Evolutionary conservation across 1,140 invertebrate genomes (phyloP).

Genomic region (Cyphomyrmex costatus): DNA sequence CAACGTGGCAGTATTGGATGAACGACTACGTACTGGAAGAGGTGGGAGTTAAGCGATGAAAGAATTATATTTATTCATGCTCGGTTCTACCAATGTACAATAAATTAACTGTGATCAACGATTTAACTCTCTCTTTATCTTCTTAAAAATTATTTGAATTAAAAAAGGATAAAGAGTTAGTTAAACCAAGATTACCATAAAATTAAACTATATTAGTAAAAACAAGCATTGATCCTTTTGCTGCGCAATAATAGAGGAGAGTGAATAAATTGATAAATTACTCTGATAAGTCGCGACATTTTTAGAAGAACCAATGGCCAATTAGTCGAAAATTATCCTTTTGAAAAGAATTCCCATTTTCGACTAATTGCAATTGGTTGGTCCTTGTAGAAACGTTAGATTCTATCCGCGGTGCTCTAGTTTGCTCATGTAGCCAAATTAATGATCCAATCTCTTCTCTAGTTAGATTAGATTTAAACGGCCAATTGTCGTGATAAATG

Average conservation of each 20-base stretch:
- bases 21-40: slow-evolving; percentile 3
- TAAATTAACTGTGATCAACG: too few species aligned
- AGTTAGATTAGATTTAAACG: slow-evolving; percentile 11
- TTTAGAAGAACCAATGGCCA: not conserved
- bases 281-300: not conserved
- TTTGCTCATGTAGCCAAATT: not conserved
- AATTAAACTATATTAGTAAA: too few species aligned
- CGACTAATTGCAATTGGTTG: slow-evolving; percentile 15
- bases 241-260: not conserved
- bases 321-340: slow-evolving; percentile 19
- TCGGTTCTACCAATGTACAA: too few species aligned
- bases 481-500: not conserved
- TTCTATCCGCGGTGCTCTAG: not conserved
- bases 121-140: too few species aligned
- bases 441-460: not conserved
- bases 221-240: not conserved
- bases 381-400: not conserved
- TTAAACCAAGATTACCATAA: too few species aligned
- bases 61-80: too few species aligned
- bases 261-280: not conserved
- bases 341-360: not conserved
- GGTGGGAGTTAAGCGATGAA: not conserved
- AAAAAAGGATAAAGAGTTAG: too few species aligned
- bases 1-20: not conserved
- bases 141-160: too few species aligned